Percentiles rank a stretch among this genome's conserved stretches.
phyloP scores from a whole-genome alignment of 2,888 invertebrate genomes.

The Tinea pellionella region DNA sequence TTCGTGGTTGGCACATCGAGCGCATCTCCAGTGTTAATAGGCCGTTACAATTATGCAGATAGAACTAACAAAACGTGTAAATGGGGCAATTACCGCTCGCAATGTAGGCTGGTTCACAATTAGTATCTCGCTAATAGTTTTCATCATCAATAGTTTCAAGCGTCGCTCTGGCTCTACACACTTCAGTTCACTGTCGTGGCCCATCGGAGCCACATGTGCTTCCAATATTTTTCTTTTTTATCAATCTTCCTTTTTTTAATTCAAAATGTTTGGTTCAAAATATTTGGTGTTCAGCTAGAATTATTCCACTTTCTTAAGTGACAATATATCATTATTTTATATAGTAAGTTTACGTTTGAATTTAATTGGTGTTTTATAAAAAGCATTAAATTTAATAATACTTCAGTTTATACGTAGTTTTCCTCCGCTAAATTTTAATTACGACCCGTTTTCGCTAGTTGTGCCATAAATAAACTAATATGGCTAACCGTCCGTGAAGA shows the following conservation, averaged over 20 bases:
- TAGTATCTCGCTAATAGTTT: conserved; percentile 65
- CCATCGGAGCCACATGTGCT: conserved; percentile 42
- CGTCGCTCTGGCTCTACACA: conserved; percentile 37
- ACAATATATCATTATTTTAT: not conserved
- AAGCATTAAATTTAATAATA: not conserved
- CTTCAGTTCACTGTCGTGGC: conserved; percentile 48
- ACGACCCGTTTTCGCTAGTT: not conserved
- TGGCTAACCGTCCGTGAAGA: conserved; percentile 28
- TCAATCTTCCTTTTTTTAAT: conserved; percentile 16
- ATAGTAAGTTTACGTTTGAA: not conserved
- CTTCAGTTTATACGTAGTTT: not conserved
- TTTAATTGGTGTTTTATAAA: not conserved
- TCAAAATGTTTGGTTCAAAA: conserved; percentile 14
- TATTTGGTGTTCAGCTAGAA: conserved; percentile 11
- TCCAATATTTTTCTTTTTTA: conserved; percentile 18
- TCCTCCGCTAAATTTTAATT: not conserved
- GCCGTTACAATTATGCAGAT: conserved; percentile 52
- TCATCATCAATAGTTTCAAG: conserved; percentile 59
- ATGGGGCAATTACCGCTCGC: conserved; percentile 64
- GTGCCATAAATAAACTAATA: conserved; percentile 20
- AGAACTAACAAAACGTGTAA: conserved; percentile 66
- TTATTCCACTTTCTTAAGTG: not conserved
- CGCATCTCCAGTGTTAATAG: conserved; percentile 52
- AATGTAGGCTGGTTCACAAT: conserved; percentile 66
- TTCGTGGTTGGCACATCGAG: conserved; percentile 43